Conservation (phyloP, 2,888 invertebrate genomes). For the Callyntrura sp. region DNA sequence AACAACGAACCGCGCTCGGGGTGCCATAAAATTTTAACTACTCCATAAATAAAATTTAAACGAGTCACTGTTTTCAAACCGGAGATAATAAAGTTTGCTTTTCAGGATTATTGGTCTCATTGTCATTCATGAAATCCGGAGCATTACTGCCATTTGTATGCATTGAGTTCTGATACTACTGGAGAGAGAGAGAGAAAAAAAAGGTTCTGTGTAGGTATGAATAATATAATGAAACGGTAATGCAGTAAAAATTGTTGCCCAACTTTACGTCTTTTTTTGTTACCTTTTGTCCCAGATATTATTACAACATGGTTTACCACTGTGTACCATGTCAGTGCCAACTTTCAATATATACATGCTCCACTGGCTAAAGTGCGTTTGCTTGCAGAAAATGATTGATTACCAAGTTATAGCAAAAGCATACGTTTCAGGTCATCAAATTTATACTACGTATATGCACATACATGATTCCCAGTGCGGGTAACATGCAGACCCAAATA, state of each 20-base stretch:
- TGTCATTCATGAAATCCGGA: conserved; percentile 66
- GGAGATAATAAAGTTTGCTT: conserved; percentile 56
- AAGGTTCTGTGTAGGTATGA: no score
- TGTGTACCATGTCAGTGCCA: neutral
- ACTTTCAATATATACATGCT: neutral
- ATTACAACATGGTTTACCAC: neutral
- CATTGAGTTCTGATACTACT: no score
- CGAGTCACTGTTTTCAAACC: conserved; percentile 54
- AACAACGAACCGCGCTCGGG: conserved; percentile 6
- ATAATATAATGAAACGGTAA: conserved; percentile 8
- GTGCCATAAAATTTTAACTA: conserved; percentile 55
- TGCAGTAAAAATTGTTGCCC: neutral
- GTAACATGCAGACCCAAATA: no score
- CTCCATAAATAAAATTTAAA: conserved; percentile 60
- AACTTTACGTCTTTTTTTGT: conserved; percentile 3
- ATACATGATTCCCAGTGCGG: no score
- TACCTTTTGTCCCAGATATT: neutral
- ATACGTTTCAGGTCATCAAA: conserved; percentile 9
- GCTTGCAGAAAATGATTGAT: conserved; percentile 22
- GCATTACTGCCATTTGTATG: conserved; percentile 19
- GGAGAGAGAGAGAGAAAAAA: no score
- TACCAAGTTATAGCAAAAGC: no score
- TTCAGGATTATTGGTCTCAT: conserved; percentile 59
- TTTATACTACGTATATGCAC: neutral
- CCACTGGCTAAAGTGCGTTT: neutral